These are phyloP conservation scores for Mico argentatus DNA, from an alignment of 2,797 vertebrate species.

Conservation along the genomic window DNA sequence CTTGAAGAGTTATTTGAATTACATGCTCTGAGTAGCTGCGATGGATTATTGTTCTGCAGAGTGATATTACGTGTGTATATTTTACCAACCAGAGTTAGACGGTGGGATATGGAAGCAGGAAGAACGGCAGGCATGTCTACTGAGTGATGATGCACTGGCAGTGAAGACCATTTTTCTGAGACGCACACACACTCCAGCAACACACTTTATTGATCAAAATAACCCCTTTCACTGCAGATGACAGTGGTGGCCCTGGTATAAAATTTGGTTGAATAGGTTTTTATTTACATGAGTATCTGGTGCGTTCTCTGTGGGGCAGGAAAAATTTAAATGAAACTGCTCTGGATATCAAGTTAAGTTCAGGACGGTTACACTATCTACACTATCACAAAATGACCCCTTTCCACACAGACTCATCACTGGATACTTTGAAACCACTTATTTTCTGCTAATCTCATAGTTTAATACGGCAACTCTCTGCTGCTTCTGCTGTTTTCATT, in stretches of 20 bases:
- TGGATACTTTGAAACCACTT: background rate
- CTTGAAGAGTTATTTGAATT: background rate
- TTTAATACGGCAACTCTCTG: background rate
- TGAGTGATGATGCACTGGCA: background rate
- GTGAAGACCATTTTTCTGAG: background rate
- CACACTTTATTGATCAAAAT: background rate
- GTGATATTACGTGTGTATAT: background rate
- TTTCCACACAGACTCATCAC: background rate
- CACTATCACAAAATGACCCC: background rate
- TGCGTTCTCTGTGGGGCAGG: background rate
- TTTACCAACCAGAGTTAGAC: background rate
- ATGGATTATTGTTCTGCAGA: background rate
- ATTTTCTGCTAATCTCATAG: background rate
- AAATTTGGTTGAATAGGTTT: background rate
- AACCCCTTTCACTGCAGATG: background rate
- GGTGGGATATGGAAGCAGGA: background rate
- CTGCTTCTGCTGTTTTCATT: background rate
- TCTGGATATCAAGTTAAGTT: background rate
- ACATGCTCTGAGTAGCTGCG: background rate
- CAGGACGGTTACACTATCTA: background rate
- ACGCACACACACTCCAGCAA: background rate
- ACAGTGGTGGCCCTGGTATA: background rate
- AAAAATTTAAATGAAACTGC: background rate
- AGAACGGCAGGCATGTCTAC: background rate
- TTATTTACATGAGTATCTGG: background rate